Conservation (phyloP, 2,888 invertebrate species). For the Petrophora chlorosata region DNA sequence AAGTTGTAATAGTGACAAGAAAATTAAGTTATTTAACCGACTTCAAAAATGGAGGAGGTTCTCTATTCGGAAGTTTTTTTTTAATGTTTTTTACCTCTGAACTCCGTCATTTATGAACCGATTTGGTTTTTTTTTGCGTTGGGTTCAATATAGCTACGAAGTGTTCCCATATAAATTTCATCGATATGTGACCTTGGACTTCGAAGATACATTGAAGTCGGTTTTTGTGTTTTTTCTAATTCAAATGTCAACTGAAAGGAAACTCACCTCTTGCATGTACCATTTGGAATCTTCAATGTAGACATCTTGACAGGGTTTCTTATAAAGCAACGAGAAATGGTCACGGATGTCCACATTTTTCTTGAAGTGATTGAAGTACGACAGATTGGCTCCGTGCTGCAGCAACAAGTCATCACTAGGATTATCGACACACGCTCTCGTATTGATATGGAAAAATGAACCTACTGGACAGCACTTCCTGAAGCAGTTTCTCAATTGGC, state of each 20-base stretch:
- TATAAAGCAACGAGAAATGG: slow-evolving; percentile 46
- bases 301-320: slow-evolving; percentile 43
- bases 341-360: slow-evolving; percentile 43
- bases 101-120: too few relatives aligned
- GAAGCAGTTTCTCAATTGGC: slow-evolving; percentile 57
- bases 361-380: slow-evolving; percentile 40
- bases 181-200: too few relatives aligned
- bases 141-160: too few relatives aligned
- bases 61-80: too few relatives aligned
- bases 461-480: slow-evolving; percentile 68
- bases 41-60: too few relatives aligned
- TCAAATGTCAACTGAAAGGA: not conserved
- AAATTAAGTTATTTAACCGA: too few relatives aligned
- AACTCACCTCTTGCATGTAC: slow-evolving; percentile 64
- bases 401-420: slow-evolving; percentile 43
- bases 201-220: too few relatives aligned
- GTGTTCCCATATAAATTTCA: too few relatives aligned
- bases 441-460: slow-evolving; percentile 34
- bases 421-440: slow-evolving; percentile 41
- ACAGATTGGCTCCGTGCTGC: slow-evolving; percentile 47
- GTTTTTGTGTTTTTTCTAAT: too few relatives aligned
- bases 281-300: slow-evolving; percentile 51
- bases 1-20: too few relatives aligned
- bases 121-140: too few relatives aligned
- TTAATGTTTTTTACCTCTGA: too few relatives aligned